Base-by-base conservation (phyloP, 2,113 vertebrate genomes). In the Suncus etruscus region DNA sequence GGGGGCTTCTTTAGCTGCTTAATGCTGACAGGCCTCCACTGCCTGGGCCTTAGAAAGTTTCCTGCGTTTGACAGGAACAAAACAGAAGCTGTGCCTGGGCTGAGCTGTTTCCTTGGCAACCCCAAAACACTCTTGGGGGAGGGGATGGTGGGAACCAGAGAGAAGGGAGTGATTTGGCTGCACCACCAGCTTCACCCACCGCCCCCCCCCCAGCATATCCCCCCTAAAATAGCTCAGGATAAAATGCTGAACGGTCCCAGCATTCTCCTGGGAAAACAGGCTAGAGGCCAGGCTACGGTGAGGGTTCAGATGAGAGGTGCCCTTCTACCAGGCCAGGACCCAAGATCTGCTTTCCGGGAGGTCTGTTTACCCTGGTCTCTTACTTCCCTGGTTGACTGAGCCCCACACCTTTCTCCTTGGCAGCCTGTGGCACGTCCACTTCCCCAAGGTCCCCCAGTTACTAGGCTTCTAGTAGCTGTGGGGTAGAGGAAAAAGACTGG, bases 41-140 rank as follows among this genome's bases (percentile, higher is more conserved):
- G 90, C 76, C 89, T 77, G n/a, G 94, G 79, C 80, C 91, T 90
- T 18, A 77, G 72, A 73, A 97, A 97, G 92, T 96, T 97, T 96
- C 94, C 91, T 80, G 63, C 65, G 66, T 90, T 72, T 24, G 94
- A 95, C 73, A 86, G 95, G 65, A 93, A 96, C 89, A 74, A 75
- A 97, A 96, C n/a, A 82, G 72, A 24, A 72, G 90, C 86, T 61
- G 85, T 68, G 91, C 85, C 91, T 11, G 3, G 87, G 95, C 95
- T 94, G 82, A 69, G 73, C 65, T 39, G 91, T 97, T 93, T 92
- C 97, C 97, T 77, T 94, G 97, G 84, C 95, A 97, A 98, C 97
- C 87, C 89, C 82, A 90, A 95, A 97, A 97, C 96, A 90, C 25
- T 89, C 86, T 65, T 81, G 76, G 92, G 87, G 94, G 95, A 93